Percentiles rank a stretch among this genome's conserved stretches.
These are phyloP conservation scores for Metopolophium dirhodum DNA, from an alignment of 1,140 invertebrate genomes.

Conservation along the genomic window DNA sequence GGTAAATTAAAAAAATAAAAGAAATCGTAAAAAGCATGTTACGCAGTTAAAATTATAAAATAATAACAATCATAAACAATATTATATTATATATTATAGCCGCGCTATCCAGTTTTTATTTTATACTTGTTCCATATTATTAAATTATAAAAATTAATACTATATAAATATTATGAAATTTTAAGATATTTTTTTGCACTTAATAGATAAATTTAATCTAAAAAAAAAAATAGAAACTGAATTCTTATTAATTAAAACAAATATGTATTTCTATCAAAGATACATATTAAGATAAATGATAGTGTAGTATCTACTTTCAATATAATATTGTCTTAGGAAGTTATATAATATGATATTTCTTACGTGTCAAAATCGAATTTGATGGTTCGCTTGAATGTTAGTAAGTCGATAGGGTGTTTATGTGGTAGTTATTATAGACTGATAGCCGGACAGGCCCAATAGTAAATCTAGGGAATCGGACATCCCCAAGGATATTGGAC, in stretches of 20 bases:
- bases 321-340: background rate
- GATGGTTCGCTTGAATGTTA: background rate
- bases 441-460: background rate
- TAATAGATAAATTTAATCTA: too few relatives aligned
- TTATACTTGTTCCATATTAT: too few relatives aligned
- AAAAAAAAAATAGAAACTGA: too few relatives aligned
- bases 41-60: too few relatives aligned
- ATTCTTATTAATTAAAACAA: too few relatives aligned
- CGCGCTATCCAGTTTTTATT: too few relatives aligned
- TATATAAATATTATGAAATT: too few relatives aligned
- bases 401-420: background rate
- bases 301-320: background rate
- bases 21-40: background rate
- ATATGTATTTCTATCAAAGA: background rate
- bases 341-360: background rate
- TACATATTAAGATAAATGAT: background rate
- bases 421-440: background rate
- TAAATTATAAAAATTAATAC: too few relatives aligned
- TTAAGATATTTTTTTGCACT: too few relatives aligned
- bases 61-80: background rate
- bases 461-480: conserved; percentile 18
- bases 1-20: background rate
- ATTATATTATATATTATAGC: background rate
- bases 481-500: background rate
- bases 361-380: background rate